phyloP scores from a whole-genome alignment of 2,888 invertebrate genomes.

The Himalopsyche tibetana region DNA sequence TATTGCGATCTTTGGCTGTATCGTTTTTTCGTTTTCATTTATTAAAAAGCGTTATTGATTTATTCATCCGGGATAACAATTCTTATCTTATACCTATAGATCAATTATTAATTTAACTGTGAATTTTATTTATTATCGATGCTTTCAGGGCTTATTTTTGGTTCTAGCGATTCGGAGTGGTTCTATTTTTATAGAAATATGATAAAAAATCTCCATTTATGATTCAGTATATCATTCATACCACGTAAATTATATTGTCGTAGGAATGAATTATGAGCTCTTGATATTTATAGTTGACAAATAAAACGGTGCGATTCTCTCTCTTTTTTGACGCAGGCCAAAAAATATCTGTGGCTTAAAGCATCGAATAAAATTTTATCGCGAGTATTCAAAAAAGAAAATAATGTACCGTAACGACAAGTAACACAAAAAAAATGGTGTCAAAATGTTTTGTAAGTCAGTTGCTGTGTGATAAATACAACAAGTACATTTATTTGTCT shows the following conservation, averaged over 20 bases:
- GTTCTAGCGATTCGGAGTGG: background rate
- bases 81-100: no score
- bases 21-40: no score
- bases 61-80: no score
- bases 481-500: no score
- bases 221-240: slow-evolving; percentile 27
- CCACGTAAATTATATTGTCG: slow-evolving; percentile 35
- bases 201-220: slow-evolving; percentile 29
- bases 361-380: slow-evolving; percentile 34
- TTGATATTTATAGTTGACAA: slow-evolving; percentile 35
- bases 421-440: background rate
- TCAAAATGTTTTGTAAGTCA: slow-evolving; percentile 3
- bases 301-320: slow-evolving; percentile 10
- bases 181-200: background rate
- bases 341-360: slow-evolving; percentile 11
- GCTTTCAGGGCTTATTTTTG: background rate
- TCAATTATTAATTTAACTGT: no score
- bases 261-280: slow-evolving; percentile 24
- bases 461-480: background rate
- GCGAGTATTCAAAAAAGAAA: background rate
- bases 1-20: no score
- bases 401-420: background rate
- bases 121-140: background rate
- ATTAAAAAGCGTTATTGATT: no score
- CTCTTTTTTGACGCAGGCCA: background rate